Base-by-base conservation (phyloP, 2,888 invertebrate species). In the Leptopterna dolabrata region DNA sequence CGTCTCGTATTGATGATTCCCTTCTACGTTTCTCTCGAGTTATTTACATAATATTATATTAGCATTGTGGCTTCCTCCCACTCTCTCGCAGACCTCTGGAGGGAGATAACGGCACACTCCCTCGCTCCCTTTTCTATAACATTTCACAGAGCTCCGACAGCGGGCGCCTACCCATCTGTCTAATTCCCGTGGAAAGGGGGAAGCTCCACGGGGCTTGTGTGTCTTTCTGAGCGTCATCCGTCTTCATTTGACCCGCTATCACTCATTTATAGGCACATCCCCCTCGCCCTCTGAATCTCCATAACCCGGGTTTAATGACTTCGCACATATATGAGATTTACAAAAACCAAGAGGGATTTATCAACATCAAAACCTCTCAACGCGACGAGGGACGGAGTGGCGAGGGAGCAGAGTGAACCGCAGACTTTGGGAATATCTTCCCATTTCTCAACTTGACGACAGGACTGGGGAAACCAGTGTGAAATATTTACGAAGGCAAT, bases 211-310 rank as follows among this genome's bases (percentile, higher is more conserved):
- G 36, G 36, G 36, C 36, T 36, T 55, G 84, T 71, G 43, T 70
- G 30, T 41, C 84, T 36, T 43, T 41, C n/a, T 29, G 14, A n/a
- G 47, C 63, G 24, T 78, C 84, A 87, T 87, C 87, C 55, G 84
- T 87, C 87, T 87, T 87, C 87, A 87, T 87, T 87, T 87, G 78
- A 51, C 16, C 80, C 70, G 63, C 87, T 86, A 88, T 88, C 88
- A 88, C 84, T 88, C 88, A 88, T 88, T 88, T 88, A 88, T 63
- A 80, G 70, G 76, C 78, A 87, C 55, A 71, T 70, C 30, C 55
- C 16, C 45, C n/a, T 55, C 81, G 55, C 24, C 27, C 76, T 13
- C 30, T 3, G 24, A 41, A 78, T 78, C 78, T 43, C 78, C 78
- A 78, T 78, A 78, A 45, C 27, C 78, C 45, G 36, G 81, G 30